Conservation (phyloP, 2,113 vertebrate species). For the Calonectris borealis region DNA sequence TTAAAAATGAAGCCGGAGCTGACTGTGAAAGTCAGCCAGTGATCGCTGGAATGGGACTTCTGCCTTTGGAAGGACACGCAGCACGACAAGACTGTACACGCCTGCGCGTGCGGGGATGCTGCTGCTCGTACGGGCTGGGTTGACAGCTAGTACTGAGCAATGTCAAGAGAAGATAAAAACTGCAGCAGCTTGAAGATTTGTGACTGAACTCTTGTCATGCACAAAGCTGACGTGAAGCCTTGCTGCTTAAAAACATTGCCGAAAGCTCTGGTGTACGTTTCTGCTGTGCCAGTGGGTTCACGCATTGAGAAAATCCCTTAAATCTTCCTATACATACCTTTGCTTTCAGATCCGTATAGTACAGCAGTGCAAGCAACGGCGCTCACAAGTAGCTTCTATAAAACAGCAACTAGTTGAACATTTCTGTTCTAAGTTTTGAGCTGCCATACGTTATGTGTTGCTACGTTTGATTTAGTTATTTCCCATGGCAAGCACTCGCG, state of each 20-base stretch:
- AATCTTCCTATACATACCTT: not conserved
- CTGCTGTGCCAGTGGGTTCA: not conserved
- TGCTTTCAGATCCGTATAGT: not conserved
- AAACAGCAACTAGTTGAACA: not conserved
- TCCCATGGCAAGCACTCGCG: not conserved
- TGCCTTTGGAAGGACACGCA: not conserved
- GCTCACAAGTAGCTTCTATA: not conserved
- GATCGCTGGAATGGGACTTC: not conserved
- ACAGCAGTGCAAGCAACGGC: not conserved
- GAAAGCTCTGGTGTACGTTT: not conserved
- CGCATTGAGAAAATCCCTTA: not conserved
- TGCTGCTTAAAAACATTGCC: not conserved
- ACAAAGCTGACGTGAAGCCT: not conserved
- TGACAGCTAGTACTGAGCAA: not conserved
- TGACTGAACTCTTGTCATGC: not conserved
- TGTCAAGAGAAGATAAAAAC: not conserved
- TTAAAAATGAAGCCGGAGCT: not conserved
- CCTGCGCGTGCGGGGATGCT: accelerated
- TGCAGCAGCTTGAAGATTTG: not conserved
- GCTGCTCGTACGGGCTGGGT: accelerated
- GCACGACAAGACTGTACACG: not conserved
- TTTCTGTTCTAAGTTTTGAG: not conserved
- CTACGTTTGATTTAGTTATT: not conserved
- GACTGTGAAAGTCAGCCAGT: not conserved
- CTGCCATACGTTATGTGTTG: accelerated